Base-by-base conservation (phyloP, 2,888 invertebrate genomes). In the Nomada lathburiana region DNA sequence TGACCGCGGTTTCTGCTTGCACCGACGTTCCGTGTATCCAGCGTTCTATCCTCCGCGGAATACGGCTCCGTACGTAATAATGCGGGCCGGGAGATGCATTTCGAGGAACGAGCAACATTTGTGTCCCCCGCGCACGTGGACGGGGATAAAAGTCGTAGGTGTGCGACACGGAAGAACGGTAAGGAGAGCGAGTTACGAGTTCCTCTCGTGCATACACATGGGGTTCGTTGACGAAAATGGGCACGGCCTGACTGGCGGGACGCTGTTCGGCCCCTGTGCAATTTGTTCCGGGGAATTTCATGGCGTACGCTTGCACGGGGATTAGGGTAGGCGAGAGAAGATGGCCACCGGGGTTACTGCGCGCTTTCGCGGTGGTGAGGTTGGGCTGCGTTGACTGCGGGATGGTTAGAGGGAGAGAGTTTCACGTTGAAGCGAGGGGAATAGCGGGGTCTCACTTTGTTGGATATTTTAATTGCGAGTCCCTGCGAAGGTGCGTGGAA, bases 11-110 rank as follows among this genome's bases (percentile, higher is more conserved):
- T 36, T 7, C 36, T 36, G 5, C 62, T 29, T 16, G 9, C 73
- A 16, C 13, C 53, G 11, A 18, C 20, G 10, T 23, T 10, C 2
- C 36, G 63, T n/a, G 36, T 11, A 23, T 20, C 18, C 52, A 23
- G 52, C 60, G 29, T 69, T 73, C 73, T 79, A 79, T 81, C 74
- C 81, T 74, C 81, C 64, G 4, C 55, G 65, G 79, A 50, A 69
- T 59, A 73, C 63, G 52, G 20, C 62, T 29, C 44, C 69, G 53
- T 59, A 62, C 55, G 74, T 70, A 79, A 80, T 78, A 80, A 81
- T 50, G 79, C 81, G 36, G 26, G 73, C 59, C 44, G 42, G 60
- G 59, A 71, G 73, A 79, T 64, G 79, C 74, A 70, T 79, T 57
- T 74, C 55, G 64, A 9, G 74, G 55, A 55, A 75, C 80, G 74